Evolutionary conservation across 2,113 vertebrate species (phyloP), one percentile per base, ranked within the genome.

Genomic region (Alces alces): DNA sequence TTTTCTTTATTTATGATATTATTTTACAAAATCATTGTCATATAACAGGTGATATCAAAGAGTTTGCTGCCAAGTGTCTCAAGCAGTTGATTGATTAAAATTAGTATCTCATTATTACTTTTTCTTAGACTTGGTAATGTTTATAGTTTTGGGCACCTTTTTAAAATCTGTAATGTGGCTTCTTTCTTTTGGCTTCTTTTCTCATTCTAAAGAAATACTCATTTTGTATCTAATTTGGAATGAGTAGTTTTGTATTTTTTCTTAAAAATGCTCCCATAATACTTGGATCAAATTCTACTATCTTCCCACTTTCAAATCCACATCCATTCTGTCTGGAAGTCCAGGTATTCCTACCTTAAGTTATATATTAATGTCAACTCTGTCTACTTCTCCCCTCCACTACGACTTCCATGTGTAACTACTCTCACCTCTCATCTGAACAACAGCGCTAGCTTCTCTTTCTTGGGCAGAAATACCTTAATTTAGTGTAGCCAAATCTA

Each of bases 71-170:
- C 93, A 96, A 97, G 94, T 33, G 36, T 55, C 95, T 88, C 61
- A 96, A 96, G 78, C 52, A 87, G 52, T 92, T 96, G 66, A 93
- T 86, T 91, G 47, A 96, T 95, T 95, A 92, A 97, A 97, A 97
- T 95, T 92, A 94, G 88, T 89, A 61, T 90, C 3, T 86, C 19
- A 52, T 57, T 30, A 50, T 57, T 89, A 93, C 36, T 52, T 86
- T 78, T 95, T 80, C 58, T 23, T 39, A 13, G 21, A 87, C 88
- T 89, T 92, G 15, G 45, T 94, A 94, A 73, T 86, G 52, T 83
- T 88, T 94, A 87, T 89, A 96, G 58, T 95, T 92, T 86, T 95
- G 95, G 98, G 93, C 66, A 98, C 66, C 80, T 94, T 96, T 92
- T 83, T 23, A 50, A 94, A 97, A 90, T 90, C 66, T 85, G 21